Evolutionary conservation across 2,113 vertebrate genomes (phyloP), one percentile per base, ranked within the genome.

Genomic region (Cryptotis parvus): DNA sequence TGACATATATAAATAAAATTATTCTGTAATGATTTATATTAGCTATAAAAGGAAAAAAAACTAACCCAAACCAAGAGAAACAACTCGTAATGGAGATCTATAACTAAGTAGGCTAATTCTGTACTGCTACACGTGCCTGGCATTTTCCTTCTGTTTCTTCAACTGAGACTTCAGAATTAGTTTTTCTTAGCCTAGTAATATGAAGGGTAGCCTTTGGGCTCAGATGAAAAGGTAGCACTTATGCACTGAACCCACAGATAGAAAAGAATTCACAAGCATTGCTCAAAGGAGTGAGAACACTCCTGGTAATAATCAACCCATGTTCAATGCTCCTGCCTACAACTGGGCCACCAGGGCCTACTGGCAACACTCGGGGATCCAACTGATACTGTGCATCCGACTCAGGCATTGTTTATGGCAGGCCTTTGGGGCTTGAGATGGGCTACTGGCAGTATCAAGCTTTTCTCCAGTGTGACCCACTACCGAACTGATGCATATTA

Each of bases 31-130:
- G n/a, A 45, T 45, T 77, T 78, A 80, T 45, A 73, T 72, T 39
- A 87, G 65, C 77, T 79, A 61, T 20, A 84, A 84, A 72, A 86
- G 33, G 58, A 9, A 80, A 88, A 15, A 63, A 26, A 69, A 70
- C 3, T 69, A 75, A 82, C n/a, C 37, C 26, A 91, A 86, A 73
- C 14, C 24, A 91, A 87, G 0, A 91, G 52, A 79, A 78, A 82
- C 15, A 58, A 87, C 31, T 31, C 15, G 29, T 41, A 91, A 61
- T 4, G 37, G 9, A 70, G 37, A 91, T 37, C 65, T 37, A 81
- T 2, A 81, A 94, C 3, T 26, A 68, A 84, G 31, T 7, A 84
- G 39, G 43, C 20, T 37, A 49, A 20, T 22, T 4, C 75, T 33
- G 37, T 61, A 91, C 69, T 37, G 5, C 33, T 52, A 26, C 18